phyloP scores from a whole-genome alignment of 2,797 vertebrate genomes.

The Sphaeramia orbicularis region DNA sequence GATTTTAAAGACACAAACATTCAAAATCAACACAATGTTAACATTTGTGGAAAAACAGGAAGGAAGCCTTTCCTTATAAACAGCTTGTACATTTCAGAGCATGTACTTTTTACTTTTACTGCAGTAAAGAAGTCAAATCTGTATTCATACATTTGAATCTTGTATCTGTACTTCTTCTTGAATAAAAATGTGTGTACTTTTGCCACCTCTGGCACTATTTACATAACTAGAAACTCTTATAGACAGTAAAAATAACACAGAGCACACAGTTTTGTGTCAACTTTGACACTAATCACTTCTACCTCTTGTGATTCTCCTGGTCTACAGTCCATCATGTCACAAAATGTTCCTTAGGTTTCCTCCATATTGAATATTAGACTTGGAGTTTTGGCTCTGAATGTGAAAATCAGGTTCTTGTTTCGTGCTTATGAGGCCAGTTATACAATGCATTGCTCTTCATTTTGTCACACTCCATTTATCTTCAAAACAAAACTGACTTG shows the following conservation, averaged over 20 bases:
- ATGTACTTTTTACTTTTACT: too few relatives aligned
- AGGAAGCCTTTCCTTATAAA: too few relatives aligned
- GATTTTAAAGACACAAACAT: too few relatives aligned
- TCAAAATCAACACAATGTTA: too few relatives aligned
- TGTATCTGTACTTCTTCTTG: background rate
- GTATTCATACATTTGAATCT: too few relatives aligned
- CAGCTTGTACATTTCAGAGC: too few relatives aligned
- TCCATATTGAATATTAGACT: slow-evolving; percentile 16
- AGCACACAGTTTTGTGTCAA: slow-evolving; percentile 35
- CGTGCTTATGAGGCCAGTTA: slow-evolving; percentile 58
- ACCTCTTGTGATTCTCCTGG: slow-evolving; percentile 15
- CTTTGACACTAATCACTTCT: slow-evolving; percentile 50
- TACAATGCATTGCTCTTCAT: slow-evolving; percentile 43
- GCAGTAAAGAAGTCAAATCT: too few relatives aligned
- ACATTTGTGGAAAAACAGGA: too few relatives aligned
- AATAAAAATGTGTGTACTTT: background rate
- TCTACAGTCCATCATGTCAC: slow-evolving; percentile 5
- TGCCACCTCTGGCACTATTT: slow-evolving; percentile 2
- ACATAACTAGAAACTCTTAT: slow-evolving; percentile 17
- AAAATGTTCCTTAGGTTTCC: slow-evolving; percentile 15
- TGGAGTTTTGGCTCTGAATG: background rate
- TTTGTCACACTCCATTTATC: slow-evolving; percentile 71
- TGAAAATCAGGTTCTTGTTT: slow-evolving; percentile 34
- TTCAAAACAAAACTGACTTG: slow-evolving; percentile 38
- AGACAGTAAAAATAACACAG: slow-evolving; percentile 46